phyloP scores from a whole-genome alignment of 30 jellyfish, hydroid and myxozoan genomes.

The Sanderia malayensis region DNA sequence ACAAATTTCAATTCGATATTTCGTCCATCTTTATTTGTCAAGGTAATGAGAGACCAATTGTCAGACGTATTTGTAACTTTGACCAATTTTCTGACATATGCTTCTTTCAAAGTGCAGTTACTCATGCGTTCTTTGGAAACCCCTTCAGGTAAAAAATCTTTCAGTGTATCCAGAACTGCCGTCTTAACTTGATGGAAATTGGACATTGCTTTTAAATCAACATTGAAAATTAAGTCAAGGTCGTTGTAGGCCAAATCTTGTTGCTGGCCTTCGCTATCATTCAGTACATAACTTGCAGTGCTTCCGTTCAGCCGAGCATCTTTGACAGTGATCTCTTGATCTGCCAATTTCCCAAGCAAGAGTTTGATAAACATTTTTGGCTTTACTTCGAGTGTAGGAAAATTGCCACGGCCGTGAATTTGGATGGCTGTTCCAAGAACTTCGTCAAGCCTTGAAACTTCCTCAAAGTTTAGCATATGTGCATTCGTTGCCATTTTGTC shows the following conservation, averaged over 20 bases:
- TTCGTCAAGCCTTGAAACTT: constrained; percentile 82
- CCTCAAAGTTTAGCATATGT: constrained; percentile 86
- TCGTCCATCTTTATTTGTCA: constrained; percentile 91
- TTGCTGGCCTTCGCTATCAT: constrained; percentile 44
- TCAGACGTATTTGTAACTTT: constrained; percentile 86
- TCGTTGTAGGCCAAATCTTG: constrained; percentile 81
- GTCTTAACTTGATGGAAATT: constrained; percentile 79
- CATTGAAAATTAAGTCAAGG: constrained; percentile 89
- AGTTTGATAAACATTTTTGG: constrained; percentile 83
- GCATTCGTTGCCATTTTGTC: constrained; percentile 43
- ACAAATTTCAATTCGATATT: constrained; percentile 96
- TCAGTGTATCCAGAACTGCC: constrained; percentile 85
- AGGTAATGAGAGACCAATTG: constrained; percentile 93
- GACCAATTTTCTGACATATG: constrained; percentile 96
- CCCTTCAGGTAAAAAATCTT: constrained; percentile 93
- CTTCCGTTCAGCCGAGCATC: constrained; percentile 96
- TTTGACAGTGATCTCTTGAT: constrained; percentile 63
- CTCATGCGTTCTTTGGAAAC: constrained; percentile 92
- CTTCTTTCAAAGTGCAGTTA: constrained; percentile 88
- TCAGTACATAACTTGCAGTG: constrained; percentile 90
- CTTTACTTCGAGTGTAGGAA: constrained; percentile 91
- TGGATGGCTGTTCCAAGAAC: constrained; percentile 78
- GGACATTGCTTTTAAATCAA: constrained; percentile 60
- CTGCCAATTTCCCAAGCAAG: constrained; percentile 66
- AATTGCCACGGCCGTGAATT: constrained; percentile 98